phyloP scores from a whole-genome alignment of 2,113 vertebrate species.

The Halichoerus grypus region DNA sequence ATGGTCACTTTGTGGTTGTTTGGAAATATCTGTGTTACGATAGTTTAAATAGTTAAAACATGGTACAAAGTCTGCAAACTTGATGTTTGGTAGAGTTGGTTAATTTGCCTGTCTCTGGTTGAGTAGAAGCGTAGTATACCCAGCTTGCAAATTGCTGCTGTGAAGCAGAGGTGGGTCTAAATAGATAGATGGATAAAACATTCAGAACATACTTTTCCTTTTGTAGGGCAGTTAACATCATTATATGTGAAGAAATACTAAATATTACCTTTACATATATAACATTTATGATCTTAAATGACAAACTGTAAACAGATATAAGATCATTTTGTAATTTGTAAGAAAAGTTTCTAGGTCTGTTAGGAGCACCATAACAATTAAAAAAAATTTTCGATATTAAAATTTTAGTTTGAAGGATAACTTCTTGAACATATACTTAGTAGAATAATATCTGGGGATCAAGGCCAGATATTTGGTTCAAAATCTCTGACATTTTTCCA shows the following conservation, averaged over 20 bases:
- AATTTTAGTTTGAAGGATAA: slow-evolving; percentile 35
- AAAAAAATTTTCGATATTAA: background rate
- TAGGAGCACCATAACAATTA: slow-evolving; percentile 23
- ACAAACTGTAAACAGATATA: background rate
- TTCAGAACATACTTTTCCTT: background rate
- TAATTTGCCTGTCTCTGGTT: background rate
- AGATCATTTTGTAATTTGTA: background rate
- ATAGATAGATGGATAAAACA: background rate
- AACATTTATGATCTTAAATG: slow-evolving; percentile 42
- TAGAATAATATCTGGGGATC: background rate
- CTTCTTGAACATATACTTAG: slow-evolving; percentile 1
- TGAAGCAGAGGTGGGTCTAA: background rate
- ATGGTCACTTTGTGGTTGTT: background rate
- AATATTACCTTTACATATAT: background rate
- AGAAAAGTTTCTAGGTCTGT: background rate
- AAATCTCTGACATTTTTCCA: slow-evolving; percentile 26
- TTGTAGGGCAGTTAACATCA: background rate
- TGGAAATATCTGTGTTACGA: background rate
- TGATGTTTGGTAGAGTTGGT: background rate
- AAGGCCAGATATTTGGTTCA: background rate
- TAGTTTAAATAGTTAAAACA: background rate
- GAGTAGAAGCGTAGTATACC: background rate
- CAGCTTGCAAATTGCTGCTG: background rate
- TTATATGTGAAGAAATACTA: background rate
- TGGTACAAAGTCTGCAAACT: background rate